Conservation (phyloP, 2,888 invertebrate species). For the Lutraria lutraria region DNA sequence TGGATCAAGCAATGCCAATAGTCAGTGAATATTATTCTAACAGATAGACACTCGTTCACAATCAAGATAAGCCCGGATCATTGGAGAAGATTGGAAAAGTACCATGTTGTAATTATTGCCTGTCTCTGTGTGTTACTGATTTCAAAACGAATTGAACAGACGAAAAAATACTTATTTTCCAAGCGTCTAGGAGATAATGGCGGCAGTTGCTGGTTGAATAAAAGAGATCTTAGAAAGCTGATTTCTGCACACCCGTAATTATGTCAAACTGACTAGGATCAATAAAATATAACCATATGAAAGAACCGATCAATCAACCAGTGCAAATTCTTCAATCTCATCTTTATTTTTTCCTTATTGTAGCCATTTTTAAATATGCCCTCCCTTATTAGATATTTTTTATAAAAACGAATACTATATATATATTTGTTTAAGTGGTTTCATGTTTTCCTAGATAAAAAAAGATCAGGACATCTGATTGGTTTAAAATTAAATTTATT, state of each 20-base stretch:
- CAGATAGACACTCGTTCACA: neutral
- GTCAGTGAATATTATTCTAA: neutral
- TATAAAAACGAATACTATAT: too few relatives aligned
- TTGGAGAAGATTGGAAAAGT: neutral
- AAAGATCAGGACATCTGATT: too few relatives aligned
- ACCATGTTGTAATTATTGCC: neutral
- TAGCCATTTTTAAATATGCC: too few relatives aligned
- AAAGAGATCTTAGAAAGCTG: neutral
- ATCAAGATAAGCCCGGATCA: conserved; percentile 5
- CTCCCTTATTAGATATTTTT: too few relatives aligned
- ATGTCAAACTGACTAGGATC: neutral
- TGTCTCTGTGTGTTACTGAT: neutral
- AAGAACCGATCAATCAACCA: neutral
- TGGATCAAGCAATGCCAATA: neutral
- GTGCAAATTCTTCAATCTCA: neutral
- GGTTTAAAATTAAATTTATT: too few relatives aligned
- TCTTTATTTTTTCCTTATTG: too few relatives aligned
- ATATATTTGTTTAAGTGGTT: too few relatives aligned
- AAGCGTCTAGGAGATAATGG: conserved; percentile 2
- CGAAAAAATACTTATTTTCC: neutral
- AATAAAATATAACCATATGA: neutral
- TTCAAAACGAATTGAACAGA: neutral
- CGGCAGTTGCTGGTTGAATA: neutral
- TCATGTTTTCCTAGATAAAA: too few relatives aligned
- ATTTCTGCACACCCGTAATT: neutral